Evolutionary conservation across 2,888 invertebrate genomes (phyloP), one percentile per base, ranked within the genome.

Genomic region (Pachliopta kotzebuea): DNA sequence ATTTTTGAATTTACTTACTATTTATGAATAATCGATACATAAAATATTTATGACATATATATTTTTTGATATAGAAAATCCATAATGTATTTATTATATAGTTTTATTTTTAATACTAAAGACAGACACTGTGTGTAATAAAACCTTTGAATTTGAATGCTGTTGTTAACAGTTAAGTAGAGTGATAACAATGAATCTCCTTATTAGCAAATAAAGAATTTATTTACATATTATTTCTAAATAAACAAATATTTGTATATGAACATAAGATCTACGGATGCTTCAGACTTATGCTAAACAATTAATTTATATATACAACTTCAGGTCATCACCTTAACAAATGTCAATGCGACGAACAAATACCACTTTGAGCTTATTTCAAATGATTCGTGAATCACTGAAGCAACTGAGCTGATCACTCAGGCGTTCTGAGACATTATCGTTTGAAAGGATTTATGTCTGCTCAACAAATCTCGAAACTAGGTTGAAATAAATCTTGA

Each of bases 371-470:
- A 56, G 29, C 20, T 42, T 26, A 26, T 37, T 14, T 52, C 31
- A 62, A 57, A 57, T 52, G 52, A 37, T 52, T 50, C 37, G 50
- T 37, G 52, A 62, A 37, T 56, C n/a, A 62, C 50, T 14, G 23
- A 37, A 24, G 18, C 17, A 8, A 52, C 9, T 21, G 45, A 17
- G 20, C n/a, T 17, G 42, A 53, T 57, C 57, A 26, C 9, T 53
- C 62, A 26, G 20, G 18, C 57, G 26, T 11, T 26, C 50, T 26
- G 17, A 62, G 57, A 57, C 62, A 57, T 62, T 62, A 37, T 50
- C 62, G 50, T 53, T 62, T 57, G 11, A 17, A 62, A 53, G 20
- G 62, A 62, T 62, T 62, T 62, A 53, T 53, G 57, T 53, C 18
- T 57, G 31, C 31, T 52, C 17, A 23, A 62, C 56, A 62, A 56